Base-by-base conservation (phyloP, 2,113 vertebrate species). In the Hypocryptadius cinnamomeus region DNA sequence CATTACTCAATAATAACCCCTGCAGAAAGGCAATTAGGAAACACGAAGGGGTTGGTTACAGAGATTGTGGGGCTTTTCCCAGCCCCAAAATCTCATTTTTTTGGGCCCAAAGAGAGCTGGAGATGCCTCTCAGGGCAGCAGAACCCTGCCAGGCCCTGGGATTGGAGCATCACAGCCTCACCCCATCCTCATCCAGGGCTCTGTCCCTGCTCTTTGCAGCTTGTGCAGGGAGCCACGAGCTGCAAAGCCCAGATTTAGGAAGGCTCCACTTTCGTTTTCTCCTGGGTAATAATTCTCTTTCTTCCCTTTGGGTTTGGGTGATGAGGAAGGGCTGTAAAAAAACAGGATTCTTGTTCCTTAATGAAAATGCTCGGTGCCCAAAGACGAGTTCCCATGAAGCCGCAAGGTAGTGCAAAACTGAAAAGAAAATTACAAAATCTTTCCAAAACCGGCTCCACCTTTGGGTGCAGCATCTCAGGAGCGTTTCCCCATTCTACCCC, bases 1-100 rank as follows among this genome's bases (percentile, higher is more conserved):
- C 76, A 64, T 94, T 96, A 94, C 94, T 95, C 90, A 91, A 95
- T 10, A 80, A 91, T 66, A 95, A 92, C 79, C 94, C 89, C 92
- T 86, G 76, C 77, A 84, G 64, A 61, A 81, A 90, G 77, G 87
- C 95, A 90, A 91, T 96, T 88, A 89, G 91, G 93, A 94, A 96
- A 96, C 4, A 54, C 2, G 61, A 50, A 82, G 63, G 4, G 56
- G 33, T 8, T 59, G 80, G 79, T 10, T 60, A 28, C 59, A 54
- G 81, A 80, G 61, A 40, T 13, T 21, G 9, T 19, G 66, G 44
- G 50, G 24, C 23, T 74, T 76, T 79, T 13, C 47, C 72, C 23
- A 2, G 11, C 16, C 27, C 23, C 23, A 17, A 89, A 81, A 68
- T 45, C 31, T 3, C 21, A 37, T 82, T 80, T 90, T 87, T 30